A percentile compares a stretch with the other conserved stretches of the same genome.
Evolutionary conservation across 2,113 vertebrate species (phyloP).

Genomic region (Nanorana parkeri): DNA sequence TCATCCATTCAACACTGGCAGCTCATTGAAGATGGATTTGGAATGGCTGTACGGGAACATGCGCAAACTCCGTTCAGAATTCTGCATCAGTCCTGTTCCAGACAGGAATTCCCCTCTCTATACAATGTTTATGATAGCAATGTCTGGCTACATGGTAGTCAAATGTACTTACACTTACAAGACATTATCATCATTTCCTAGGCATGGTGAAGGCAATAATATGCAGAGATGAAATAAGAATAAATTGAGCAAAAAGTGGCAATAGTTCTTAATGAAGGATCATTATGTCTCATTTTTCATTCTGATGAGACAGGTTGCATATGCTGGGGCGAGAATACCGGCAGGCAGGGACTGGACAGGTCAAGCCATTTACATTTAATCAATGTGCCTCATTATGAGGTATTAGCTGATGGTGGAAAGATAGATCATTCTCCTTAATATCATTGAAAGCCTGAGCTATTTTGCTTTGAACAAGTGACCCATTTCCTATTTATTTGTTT

Average conservation of each 20-base stretch:
- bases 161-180: background rate
- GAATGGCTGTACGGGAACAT: background rate
- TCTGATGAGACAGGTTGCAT: slow-evolving; percentile 40
- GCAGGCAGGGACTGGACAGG: slow-evolving; percentile 29
- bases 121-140: background rate
- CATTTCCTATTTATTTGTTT: slow-evolving; percentile 6
- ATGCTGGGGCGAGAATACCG: slow-evolving; percentile 17
- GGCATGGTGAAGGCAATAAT: background rate
- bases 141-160: background rate
- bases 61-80: background rate
- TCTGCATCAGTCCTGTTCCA: background rate
- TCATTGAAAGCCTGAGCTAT: slow-evolving; percentile 13
- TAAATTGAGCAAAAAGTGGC: slow-evolving; percentile 6
- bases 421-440: slow-evolving; percentile 45
- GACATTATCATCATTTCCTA: background rate
- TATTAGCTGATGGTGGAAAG: slow-evolving; percentile 33
- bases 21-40: background rate
- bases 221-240: background rate
- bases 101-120: background rate
- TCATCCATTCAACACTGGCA: background rate
- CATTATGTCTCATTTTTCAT: slow-evolving; percentile 43
- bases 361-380: slow-evolving; percentile 54
- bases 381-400: slow-evolving; percentile 51
- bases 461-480: slow-evolving; percentile 21
- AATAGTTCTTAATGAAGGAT: slow-evolving; percentile 41